Evolutionary conservation across 2,888 invertebrate species (phyloP), one percentile per base, ranked within the genome.

Genomic region (Lutraria lutraria): DNA sequence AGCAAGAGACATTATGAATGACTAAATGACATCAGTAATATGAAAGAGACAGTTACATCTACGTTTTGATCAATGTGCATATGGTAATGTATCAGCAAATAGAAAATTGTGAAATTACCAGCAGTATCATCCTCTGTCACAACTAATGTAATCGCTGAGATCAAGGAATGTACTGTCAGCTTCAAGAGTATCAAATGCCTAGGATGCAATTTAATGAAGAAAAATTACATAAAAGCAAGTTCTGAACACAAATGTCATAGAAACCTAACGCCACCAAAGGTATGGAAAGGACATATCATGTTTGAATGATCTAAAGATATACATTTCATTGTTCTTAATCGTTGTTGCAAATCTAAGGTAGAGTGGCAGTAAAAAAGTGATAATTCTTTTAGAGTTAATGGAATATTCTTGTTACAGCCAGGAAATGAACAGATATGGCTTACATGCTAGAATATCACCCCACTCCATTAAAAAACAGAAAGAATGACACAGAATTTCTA

Each of bases 381-480:
- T 68, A 4, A 68, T 68, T 12, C 12, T 31, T 76, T 15, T 34
- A 16, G 76, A 34, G 76, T 34, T 76, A 76, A 76, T 76, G 76
- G 76, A 76, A 76, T 76, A 76, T 76, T 76, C 31, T 15, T 76
- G 76, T 76, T 31, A 19, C 34, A 76, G 15, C 29, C 76, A 25
- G 63, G 63, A 68, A 68, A 68, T 25, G 12, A n/a, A 68, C n/a
- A 68, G 12, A 68, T 10, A n/a, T 68, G 63, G 56, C 25, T n/a
- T n/a, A 25, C 63, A 68, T 60, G 63, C 63, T 25, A 4, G 13
- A 25, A 25, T 68, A 68, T 68, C n/a, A 25, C 63, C 25, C 0
- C 19, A 25, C 25, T 68, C n/a, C n/a, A n/a, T n/a, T n/a, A n/a
- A n/a, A n/a, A n/a, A n/a, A n/a, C 63, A 68, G n/a, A 25, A 25